Evolutionary conservation across 2,113 vertebrate genomes (phyloP).

Genomic region (Ceyx melanurus): DNA sequence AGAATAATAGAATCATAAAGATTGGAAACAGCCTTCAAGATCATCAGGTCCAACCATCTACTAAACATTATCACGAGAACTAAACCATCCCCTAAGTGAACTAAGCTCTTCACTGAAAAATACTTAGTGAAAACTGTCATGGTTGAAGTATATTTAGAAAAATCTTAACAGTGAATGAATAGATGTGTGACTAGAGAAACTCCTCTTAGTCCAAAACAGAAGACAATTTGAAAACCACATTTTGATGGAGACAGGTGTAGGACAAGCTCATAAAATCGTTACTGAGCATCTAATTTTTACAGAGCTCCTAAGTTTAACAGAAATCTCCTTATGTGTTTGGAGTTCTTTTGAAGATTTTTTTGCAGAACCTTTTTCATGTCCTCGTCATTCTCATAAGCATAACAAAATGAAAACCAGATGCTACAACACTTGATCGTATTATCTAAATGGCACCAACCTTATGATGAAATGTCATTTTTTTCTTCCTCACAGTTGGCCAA

Average conservation of each 20-base stretch:
- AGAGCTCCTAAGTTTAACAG: neutral
- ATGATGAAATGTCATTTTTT: neutral
- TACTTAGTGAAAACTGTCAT: neutral
- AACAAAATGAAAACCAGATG: neutral
- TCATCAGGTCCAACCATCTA: no score
- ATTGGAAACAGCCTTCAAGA: no score
- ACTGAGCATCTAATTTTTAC: neutral
- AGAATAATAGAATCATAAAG: no score
- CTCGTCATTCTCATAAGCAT: neutral
- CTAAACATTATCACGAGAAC: no score
- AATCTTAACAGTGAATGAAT: rapidly evolving
- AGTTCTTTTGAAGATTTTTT: neutral
- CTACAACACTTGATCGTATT: neutral
- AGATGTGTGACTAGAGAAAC: neutral
- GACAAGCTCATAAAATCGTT: neutral
- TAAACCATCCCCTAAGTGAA: no score
- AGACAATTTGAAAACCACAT: neutral
- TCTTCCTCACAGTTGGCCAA: neutral
- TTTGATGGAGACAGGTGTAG: neutral
- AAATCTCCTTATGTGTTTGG: neutral
- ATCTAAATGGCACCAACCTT: neutral
- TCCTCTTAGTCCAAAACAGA: neutral
- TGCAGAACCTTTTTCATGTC: neutral
- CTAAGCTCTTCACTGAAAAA: neutral
- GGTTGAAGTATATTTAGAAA: neutral